Conservation (phyloP, 2,888 invertebrate species). For the Maniola hyperantus region DNA sequence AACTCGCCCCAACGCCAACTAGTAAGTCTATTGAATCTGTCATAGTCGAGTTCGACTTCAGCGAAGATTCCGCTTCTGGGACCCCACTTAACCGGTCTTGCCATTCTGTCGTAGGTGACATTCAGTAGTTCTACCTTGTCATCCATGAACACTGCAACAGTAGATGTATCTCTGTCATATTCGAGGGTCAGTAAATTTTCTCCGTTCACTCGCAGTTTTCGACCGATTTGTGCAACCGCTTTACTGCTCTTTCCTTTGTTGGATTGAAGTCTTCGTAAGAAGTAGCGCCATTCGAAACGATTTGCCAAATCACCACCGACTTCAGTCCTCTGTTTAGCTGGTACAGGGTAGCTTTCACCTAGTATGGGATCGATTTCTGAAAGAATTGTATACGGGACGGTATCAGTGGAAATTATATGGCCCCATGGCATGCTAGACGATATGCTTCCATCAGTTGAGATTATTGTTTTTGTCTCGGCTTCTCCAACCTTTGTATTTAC, state of each 20-base stretch:
- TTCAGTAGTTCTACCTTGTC: constrained; percentile 93
- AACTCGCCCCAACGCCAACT: constrained; percentile 97
- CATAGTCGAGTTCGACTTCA: constrained; percentile 95
- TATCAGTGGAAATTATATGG: constrained; percentile 94
- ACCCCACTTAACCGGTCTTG: constrained; percentile 92
- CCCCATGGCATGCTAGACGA: constrained; percentile 92
- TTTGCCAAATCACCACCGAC: constrained; percentile 95
- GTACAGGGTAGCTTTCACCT: constrained; percentile 96
- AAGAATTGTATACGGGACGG: constrained; percentile 94
- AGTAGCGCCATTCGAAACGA: constrained; percentile 97
- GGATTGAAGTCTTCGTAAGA: constrained; percentile 88
- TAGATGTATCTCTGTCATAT: constrained; percentile 93
- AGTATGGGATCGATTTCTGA: constrained; percentile 93
- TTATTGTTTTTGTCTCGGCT: constrained; percentile 90
- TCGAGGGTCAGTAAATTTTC: constrained; percentile 95
- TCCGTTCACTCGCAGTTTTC: constrained; percentile 94
- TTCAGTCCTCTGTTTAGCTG: constrained; percentile 94
- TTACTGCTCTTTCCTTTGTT: constrained; percentile 84
- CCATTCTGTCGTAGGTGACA: constrained; percentile 93
- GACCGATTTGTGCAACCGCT: constrained; percentile 91
- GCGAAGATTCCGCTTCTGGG: constrained; percentile 93
- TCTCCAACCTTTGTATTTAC: constrained; percentile 92
- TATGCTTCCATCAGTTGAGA: constrained; percentile 92
- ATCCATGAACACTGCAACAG: constrained; percentile 93
- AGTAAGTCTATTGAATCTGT: constrained; percentile 93